A percentile compares a stretch with the other conserved stretches of the same genome.
Conservation (phyloP, 1,140 invertebrate species). For the Dufourea novaeangliae region DNA sequence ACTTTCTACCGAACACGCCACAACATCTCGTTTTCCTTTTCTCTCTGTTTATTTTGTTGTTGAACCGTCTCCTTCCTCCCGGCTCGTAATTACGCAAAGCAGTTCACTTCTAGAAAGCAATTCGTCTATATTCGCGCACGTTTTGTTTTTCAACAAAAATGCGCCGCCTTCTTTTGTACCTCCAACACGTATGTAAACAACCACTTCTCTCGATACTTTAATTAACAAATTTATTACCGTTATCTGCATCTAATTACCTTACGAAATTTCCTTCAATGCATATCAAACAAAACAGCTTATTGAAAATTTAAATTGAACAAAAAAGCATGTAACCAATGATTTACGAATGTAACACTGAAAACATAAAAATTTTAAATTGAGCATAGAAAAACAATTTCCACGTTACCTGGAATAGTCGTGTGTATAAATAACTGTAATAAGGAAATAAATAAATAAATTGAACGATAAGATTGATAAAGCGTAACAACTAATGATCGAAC, state of each 20-base stretch:
- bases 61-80: not conserved
- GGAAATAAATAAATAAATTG: constrained; percentile 10
- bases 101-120: constrained; percentile 10
- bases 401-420: not conserved
- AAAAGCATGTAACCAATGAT: not conserved
- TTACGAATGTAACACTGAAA: not conserved
- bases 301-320: not conserved
- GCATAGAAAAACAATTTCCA: not conserved
- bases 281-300: not conserved
- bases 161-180: not conserved
- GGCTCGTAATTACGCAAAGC: not conserved
- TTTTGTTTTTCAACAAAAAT: not conserved
- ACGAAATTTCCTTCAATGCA: not conserved
- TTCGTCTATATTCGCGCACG: not conserved
- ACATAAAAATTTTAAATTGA: not conserved
- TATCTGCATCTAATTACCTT: not conserved
- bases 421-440: not conserved
- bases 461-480: not conserved
- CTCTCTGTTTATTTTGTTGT: not conserved
- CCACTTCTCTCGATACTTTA: not conserved
- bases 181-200: not conserved
- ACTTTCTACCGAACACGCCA: not conserved
- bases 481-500: not conserved
- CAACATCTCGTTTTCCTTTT: not conserved
- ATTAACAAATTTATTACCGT: not conserved